phyloP scores from a whole-genome alignment of 2,797 vertebrate genomes.

The Hemitrygon akajei region DNA sequence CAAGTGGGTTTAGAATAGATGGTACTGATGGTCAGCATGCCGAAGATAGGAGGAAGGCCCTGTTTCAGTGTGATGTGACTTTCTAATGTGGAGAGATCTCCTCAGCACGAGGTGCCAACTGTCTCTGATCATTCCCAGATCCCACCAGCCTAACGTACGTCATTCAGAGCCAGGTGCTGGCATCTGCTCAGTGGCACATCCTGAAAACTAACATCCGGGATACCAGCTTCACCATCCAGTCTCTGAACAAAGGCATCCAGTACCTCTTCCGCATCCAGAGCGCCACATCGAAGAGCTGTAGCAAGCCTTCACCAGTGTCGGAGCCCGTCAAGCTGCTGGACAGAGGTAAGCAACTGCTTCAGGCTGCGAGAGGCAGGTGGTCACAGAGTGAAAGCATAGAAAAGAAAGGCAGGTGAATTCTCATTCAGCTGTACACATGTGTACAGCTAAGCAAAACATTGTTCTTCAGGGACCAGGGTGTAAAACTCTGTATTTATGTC shows the following conservation, averaged over 20 bases:
- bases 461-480: no score
- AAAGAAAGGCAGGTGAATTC: no score
- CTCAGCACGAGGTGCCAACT: not conserved
- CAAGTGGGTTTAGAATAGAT: no score
- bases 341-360: conserved; percentile 55
- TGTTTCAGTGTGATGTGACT: not conserved
- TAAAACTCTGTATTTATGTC: no score
- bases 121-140: conserved; percentile 58
- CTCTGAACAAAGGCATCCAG: conserved; percentile 75
- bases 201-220: conserved; percentile 73
- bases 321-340: conserved; percentile 79
- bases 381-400: no score
- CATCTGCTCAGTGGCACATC: conserved; percentile 84
- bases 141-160: conserved; percentile 76
- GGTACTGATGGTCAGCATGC: no score
- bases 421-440: no score
- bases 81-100: no score
- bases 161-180: conserved; percentile 87
- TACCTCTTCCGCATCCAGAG: conserved; percentile 87
- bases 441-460: no score
- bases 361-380: not conserved
- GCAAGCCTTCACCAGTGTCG: conserved; percentile 79
- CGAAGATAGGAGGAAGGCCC: no score
- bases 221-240: conserved; percentile 65
- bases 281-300: conserved; percentile 80